These are phyloP conservation scores for Orchestes rusci DNA, from an alignment of 2,888 invertebrate genomes.

Conservation along the genomic window DNA sequence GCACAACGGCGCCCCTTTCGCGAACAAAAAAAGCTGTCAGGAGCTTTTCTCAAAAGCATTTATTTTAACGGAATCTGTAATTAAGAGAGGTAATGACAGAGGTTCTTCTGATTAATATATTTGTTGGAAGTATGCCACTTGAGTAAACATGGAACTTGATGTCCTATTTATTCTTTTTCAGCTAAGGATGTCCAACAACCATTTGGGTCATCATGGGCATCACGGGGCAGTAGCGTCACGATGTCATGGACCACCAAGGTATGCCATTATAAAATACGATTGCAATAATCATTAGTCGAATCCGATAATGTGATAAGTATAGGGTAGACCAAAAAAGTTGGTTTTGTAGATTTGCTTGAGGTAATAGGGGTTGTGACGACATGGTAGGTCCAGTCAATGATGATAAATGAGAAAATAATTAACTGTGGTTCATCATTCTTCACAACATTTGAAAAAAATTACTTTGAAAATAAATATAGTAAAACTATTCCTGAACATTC, in stretches of 20 bases:
- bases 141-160: no score
- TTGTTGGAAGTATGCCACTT: no score
- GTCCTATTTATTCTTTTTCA: slow-evolving; percentile 51
- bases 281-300: no score
- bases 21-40: slow-evolving; percentile 31
- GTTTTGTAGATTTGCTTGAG: slow-evolving; percentile 7
- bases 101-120: no score
- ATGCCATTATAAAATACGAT: slow-evolving; percentile 24
- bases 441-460: no score
- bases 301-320: slow-evolving; percentile 14
- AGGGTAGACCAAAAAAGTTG: slow-evolving; percentile 1
- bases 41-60: slow-evolving; percentile 9
- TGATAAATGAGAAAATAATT: neutral
- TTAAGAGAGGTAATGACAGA: no score
- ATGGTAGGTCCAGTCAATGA: no score
- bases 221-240: slow-evolving; percentile 40
- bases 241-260: slow-evolving; percentile 43
- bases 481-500: no score
- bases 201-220: slow-evolving; percentile 45
- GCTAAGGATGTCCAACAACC: slow-evolving; percentile 52
- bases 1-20: slow-evolving; percentile 36
- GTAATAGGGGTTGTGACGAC: no score
- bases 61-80: no score
- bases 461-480: no score
- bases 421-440: no score